Base-by-base conservation (phyloP, 1,140 invertebrate species). In the Caenorhabditis brenneri region DNA sequence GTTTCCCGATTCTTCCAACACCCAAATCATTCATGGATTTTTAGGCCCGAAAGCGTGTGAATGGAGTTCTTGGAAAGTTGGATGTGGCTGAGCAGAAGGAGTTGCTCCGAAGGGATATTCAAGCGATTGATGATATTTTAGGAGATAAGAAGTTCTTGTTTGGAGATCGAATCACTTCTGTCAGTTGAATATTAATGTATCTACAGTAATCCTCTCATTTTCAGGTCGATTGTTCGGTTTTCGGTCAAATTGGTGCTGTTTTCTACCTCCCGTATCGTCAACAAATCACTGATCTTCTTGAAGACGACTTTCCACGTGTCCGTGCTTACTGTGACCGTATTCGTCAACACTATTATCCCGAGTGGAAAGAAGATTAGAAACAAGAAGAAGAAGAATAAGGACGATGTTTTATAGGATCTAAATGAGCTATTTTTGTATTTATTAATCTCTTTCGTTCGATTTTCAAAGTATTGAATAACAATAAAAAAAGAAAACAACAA, bases 261-360 rank as follows among this genome's bases (percentile, higher is more conserved):
- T 86, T 74, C 69, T 87, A 82, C 65, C 81, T 87, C 7, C 86
- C 86, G 16, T 86, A 84, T 79, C 81, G 85, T n/a, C 86, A 87
- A 29, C 55, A 82, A 33, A 58, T 87, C 42, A 83, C 49, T 12
- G 84, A 86, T 55, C 79, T 87, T 29, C 86, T 87, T 16, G 84
- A 87, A 42, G 86, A 87, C 65, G 86, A 87, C 46, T 86, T 87
- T 49, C 80, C 86, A 39, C 81, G 78, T 36, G 60, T 87, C 19
- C 80, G 78, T 33, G 69, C 49, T 15, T 82, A 84, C 48, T 51
- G 87, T 36, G 39, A 79, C 46, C 60, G 86, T 53, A 87, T 87
- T 27, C 82, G 85, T 31, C 58, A 58, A 12, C 86, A 86, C 36
- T 87, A 86, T 58, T 87, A 84, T 49, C 84, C 81, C 10, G 86